Evolutionary conservation across 2,888 invertebrate species (phyloP).

Genomic region (Metallyticus violacea): DNA sequence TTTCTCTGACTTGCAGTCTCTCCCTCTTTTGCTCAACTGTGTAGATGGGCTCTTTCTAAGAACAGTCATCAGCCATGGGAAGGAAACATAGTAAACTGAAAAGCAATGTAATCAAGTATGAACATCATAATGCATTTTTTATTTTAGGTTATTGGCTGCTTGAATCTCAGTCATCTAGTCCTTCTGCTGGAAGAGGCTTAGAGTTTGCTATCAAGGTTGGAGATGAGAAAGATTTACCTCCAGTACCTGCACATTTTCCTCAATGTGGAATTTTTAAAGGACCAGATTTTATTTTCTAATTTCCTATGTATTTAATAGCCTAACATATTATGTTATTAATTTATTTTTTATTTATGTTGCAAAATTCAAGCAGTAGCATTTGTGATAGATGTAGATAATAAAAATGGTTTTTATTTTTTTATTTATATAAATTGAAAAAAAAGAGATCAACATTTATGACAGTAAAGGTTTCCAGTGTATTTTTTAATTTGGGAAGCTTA

Average conservation of each 20-base stretch:
- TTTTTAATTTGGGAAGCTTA: too few species aligned
- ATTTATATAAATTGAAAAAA: too few species aligned
- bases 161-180: constrained; percentile 69
- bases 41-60: too few species aligned
- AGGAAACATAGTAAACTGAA: neutral
- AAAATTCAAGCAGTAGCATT: too few species aligned
- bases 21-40: too few species aligned
- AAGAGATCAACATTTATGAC: too few species aligned
- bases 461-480: too few species aligned
- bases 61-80: neutral
- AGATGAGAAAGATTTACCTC: constrained; percentile 59
- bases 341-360: too few species aligned
- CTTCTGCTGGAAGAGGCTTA: constrained; percentile 68
- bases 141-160: constrained; percentile 72
- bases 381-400: too few species aligned
- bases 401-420: too few species aligned
- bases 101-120: neutral
- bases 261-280: constrained; percentile 56
- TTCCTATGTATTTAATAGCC: neutral
- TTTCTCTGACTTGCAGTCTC: too few species aligned
- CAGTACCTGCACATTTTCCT: constrained; percentile 70
- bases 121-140: neutral
- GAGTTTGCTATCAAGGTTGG: constrained; percentile 74
- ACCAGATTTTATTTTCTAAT: constrained; percentile 2
- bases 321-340: neutral